Evolutionary conservation across 2,113 vertebrate genomes (phyloP), one percentile per base, ranked within the genome.

Genomic region (Pleuronectes platessa): DNA sequence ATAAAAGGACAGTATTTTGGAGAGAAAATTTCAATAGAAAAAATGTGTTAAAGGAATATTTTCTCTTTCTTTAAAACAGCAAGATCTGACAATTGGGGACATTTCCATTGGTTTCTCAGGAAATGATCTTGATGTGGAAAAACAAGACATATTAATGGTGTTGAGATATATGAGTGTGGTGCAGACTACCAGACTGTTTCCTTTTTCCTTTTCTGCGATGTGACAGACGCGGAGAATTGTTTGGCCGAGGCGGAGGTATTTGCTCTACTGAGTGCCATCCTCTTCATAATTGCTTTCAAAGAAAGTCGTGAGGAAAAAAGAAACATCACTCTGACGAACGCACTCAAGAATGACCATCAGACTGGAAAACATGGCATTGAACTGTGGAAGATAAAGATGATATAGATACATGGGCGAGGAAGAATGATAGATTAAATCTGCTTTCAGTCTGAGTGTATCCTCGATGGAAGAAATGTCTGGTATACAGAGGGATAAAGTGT

Each of bases 241-340:
- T 70, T 45, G 42, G 42, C 42, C 42, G 42, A 14, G 42, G 42
- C 42, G 20, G 18, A 53, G 17, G 20, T 8, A 11, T 42, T 11
- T 42, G 40, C 40, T 42, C 40, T 13, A 13, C 40, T 42, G 40
- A 42, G 40, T 42, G 20, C 20, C 51, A n/a, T 20, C 20, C 23
- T 26, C 5, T 63, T 54, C 18, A 26, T 10, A 62, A 24, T 24
- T 26, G 37, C 24, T 35, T 65, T 74, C 35, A 74, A 65, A 23
- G 13, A 35, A 54, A 61, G 64, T 12, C 18, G 20, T 61, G 56
- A 17, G 11, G 12, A 60, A 35, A 35, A 69, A 42, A 61, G 1
- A 68, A 10, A 20, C 20, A 11, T 37, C 2, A 20, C 21, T 37
- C 9, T 17, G 23, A 49, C 8, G 15, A 68, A 51, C 2, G n/a